phyloP scores from a whole-genome alignment of 1,140 invertebrate species.

The Drosophila paulistorum region DNA sequence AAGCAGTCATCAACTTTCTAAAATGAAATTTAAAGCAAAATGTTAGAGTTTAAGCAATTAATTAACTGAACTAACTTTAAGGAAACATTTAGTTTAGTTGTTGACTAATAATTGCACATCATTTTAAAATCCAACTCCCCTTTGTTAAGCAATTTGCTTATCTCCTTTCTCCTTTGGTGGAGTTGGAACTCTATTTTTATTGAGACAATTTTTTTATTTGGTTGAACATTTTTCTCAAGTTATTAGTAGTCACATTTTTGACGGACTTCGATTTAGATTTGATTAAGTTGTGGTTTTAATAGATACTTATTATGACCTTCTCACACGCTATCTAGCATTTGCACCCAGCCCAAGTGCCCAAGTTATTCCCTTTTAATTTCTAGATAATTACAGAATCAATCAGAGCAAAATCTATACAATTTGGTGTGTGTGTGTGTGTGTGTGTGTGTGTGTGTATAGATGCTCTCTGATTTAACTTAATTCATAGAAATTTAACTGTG shows the following conservation, averaged over 20 bases:
- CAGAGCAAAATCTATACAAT: slow-evolving; percentile 63
- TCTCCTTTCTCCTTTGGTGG: no score
- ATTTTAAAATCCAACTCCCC: neutral
- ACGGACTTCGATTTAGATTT: slow-evolving; percentile 1
- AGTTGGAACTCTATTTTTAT: no score
- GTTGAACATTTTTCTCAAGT: no score
- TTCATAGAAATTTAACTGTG: slow-evolving; percentile 71
- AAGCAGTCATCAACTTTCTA: slow-evolving; percentile 5
- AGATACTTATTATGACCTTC: neutral
- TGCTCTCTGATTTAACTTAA: slow-evolving; percentile 35
- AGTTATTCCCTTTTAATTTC: slow-evolving; percentile 19
- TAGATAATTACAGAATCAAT: slow-evolving; percentile 65
- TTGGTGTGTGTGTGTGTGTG: slow-evolving; percentile 24
- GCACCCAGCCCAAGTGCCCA: neutral
- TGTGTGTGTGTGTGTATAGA: slow-evolving; percentile 22
- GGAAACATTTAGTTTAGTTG: no score
- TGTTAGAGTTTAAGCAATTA: no score
- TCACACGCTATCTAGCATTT: neutral
- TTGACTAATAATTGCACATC: neutral
- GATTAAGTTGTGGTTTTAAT: neutral
- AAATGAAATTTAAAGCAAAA: neutral
- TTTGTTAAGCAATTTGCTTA: no score
- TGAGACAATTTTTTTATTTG: no score
- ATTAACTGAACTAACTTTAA: no score
- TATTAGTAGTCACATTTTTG: neutral